phyloP scores from a whole-genome alignment of 2,113 vertebrate species.

The Chloropsis cyanopogon region DNA sequence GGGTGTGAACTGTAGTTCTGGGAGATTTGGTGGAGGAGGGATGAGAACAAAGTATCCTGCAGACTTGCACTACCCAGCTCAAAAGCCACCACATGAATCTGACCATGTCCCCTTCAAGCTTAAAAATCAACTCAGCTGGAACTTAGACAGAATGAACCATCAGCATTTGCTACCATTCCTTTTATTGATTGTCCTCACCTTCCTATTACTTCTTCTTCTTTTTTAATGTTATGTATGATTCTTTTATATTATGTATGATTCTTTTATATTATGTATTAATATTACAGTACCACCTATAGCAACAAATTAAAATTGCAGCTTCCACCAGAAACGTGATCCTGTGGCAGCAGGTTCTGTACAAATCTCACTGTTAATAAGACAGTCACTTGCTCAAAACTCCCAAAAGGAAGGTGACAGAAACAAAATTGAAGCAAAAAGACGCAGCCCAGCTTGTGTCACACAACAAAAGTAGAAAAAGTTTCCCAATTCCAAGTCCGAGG shows the following conservation, averaged over 20 bases:
- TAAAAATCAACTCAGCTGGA: neutral
- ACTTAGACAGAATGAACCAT: neutral
- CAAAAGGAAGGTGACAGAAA: neutral
- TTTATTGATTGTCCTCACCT: neutral
- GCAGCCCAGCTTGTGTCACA: neutral
- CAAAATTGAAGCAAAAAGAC: neutral
- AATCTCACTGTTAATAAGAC: neutral
- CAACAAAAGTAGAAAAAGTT: neutral
- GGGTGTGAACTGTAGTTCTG: neutral
- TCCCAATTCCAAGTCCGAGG: neutral
- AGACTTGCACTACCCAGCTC: neutral
- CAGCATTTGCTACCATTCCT: neutral
- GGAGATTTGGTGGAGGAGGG: neutral
- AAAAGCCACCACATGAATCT: neutral
- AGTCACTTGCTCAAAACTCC: neutral
- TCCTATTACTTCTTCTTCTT: neutral
- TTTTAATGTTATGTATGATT: neutral
- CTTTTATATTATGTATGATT: neutral
- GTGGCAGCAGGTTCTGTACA: neutral
- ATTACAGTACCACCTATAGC: constrained; percentile 64
- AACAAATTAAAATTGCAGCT: constrained; percentile 54
- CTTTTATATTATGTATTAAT: constrained; percentile 27
- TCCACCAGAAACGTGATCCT: neutral
- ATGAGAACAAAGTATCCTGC: neutral
- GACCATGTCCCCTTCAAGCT: neutral